phyloP scores from a whole-genome alignment of 2,113 vertebrate species.

The Gopherus evgoodei region DNA sequence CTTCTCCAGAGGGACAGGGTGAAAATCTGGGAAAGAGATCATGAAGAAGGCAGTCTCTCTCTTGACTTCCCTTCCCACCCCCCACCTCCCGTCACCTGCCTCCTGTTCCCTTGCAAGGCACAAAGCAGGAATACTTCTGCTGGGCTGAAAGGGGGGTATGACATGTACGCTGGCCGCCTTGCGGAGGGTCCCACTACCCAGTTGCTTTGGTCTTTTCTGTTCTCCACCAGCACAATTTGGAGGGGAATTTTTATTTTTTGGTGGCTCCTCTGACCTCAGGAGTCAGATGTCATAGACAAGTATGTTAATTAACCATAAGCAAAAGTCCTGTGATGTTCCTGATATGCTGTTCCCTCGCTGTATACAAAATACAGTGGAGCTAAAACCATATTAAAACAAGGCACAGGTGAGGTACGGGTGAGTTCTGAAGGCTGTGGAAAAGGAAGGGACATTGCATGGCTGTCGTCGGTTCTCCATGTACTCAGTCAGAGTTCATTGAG shows the following conservation, averaged over 20 bases:
- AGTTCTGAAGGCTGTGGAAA: not conserved
- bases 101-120: not conserved
- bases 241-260: not conserved
- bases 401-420: not conserved
- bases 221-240: not conserved
- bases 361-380: not conserved
- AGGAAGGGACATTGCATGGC: not conserved
- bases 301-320: not conserved
- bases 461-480: not conserved
- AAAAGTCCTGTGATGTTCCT: not conserved
- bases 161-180: accelerated
- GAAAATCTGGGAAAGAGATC: not conserved
- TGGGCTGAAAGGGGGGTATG: not conserved
- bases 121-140: not conserved
- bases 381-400: not conserved
- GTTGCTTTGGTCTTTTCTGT: not conserved
- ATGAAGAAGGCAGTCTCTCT: not conserved
- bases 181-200: not conserved
- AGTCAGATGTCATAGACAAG: not conserved
- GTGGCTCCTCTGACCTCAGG: not conserved
- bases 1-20: accelerated
- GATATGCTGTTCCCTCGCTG: not conserved
- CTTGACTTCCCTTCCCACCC: not conserved
- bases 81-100: not conserved
- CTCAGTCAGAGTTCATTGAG: not conserved